A percentile compares a stretch with the other conserved stretches of the same genome.
These are phyloP conservation scores for Papilio gigon DNA, from an alignment of 2,888 invertebrate genomes.

Conservation along the genomic window DNA sequence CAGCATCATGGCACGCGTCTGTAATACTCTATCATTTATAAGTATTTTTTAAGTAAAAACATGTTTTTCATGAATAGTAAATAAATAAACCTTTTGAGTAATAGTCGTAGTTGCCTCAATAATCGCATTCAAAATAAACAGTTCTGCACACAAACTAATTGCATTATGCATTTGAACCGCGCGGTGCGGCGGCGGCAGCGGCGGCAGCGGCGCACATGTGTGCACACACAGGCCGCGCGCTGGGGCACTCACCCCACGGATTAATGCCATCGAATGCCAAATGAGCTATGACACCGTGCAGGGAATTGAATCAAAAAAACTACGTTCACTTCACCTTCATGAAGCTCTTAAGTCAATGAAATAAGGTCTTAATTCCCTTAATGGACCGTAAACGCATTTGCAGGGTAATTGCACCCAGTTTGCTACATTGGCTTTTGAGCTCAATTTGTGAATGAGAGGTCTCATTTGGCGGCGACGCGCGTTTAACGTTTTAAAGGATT, in stretches of 20 bases:
- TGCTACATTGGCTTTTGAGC: constrained; percentile 73
- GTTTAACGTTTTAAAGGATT: constrained; percentile 66
- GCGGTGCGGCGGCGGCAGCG: constrained; percentile 48
- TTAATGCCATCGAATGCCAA: constrained; percentile 80
- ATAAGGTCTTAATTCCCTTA: constrained; percentile 54
- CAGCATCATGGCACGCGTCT: constrained; percentile 53
- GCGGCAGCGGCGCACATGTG: constrained; percentile 59
- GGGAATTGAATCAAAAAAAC: constrained; percentile 60
- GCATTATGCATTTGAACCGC: constrained; percentile 61
- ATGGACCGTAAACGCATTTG: constrained; percentile 44
- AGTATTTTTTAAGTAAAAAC: too few species aligned
- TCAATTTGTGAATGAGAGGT: constrained; percentile 77
- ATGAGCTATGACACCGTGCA: constrained; percentile 76
- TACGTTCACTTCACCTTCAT: constrained; percentile 48
- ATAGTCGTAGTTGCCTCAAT: constrained; percentile 32
- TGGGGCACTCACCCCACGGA: constrained; percentile 70
- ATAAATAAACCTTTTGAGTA: constrained; percentile 53
- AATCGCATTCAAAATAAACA: constrained; percentile 55
- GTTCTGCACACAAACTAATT: constrained; percentile 63
- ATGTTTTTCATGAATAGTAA: constrained; percentile 3
- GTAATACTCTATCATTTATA: too few species aligned
- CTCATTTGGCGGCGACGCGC: constrained; percentile 64
- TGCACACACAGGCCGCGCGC: constrained; percentile 65
- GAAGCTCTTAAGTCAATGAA: constrained; percentile 44
- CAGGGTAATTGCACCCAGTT: constrained; percentile 56